phyloP scores from a whole-genome alignment of 2,888 invertebrate genomes.

The Amphipoea lucens region DNA sequence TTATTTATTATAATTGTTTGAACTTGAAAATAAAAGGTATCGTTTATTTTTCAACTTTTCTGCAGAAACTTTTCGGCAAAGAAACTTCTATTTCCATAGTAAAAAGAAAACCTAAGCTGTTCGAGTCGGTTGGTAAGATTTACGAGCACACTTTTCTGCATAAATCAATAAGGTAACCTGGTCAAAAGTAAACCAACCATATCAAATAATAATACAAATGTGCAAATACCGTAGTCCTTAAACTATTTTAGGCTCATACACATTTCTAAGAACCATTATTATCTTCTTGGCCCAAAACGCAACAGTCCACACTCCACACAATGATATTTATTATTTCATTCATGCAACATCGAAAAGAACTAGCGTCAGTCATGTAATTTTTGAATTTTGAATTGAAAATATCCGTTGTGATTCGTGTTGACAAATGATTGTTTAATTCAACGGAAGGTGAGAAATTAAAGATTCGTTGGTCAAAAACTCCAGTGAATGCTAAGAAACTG shows the following conservation, averaged over 20 bases:
- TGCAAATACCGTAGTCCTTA: background rate
- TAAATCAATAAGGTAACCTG: background rate
- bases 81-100: too few relatives aligned
- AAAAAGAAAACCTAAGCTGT: too few relatives aligned
- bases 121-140: too few relatives aligned
- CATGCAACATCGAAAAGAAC: slow-evolving; percentile 14
- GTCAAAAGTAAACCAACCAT: too few relatives aligned
- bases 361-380: slow-evolving; percentile 52
- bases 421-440: slow-evolving; percentile 52
- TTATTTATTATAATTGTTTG: too few relatives aligned
- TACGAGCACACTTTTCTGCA: background rate
- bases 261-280: background rate
- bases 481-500: background rate
- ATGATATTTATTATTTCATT: background rate
- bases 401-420: slow-evolving; percentile 69
- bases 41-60: too few relatives aligned
- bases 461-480: slow-evolving; percentile 13
- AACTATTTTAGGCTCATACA: background rate
- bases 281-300: slow-evolving; percentile 4
- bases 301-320: background rate
- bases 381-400: slow-evolving; percentile 74
- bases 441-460: slow-evolving; percentile 26
- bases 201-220: background rate
- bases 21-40: too few relatives aligned
- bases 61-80: too few relatives aligned